Evolutionary conservation across 2,113 vertebrate genomes (phyloP).

Genomic region (Mobula birostris): DNA sequence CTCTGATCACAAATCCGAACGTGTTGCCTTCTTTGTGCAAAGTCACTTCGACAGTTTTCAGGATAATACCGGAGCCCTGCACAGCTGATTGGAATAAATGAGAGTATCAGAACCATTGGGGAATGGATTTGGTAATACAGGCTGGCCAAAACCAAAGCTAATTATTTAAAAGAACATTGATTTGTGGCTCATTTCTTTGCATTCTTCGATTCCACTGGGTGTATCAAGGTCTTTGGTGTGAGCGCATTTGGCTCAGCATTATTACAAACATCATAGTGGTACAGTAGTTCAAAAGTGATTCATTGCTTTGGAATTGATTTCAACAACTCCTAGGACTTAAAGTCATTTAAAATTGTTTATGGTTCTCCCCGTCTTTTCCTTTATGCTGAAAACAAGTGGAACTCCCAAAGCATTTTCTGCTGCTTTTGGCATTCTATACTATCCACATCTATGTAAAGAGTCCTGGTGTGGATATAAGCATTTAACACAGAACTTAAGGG

Average conservation of each 20-base stretch:
- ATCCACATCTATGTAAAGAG: background rate
- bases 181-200: background rate
- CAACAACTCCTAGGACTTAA: background rate
- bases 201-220: background rate
- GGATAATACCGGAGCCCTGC: slow-evolving; percentile 86
- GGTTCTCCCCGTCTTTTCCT: background rate
- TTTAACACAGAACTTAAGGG: too few relatives aligned
- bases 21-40: slow-evolving; percentile 97
- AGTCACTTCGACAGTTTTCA: slow-evolving; percentile 91
- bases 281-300: background rate
- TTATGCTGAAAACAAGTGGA: background rate
- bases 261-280: background rate
- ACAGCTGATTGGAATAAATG: slow-evolving; percentile 58
- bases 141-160: background rate
- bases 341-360: background rate
- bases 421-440: background rate
- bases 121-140: background rate
- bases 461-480: too few relatives aligned
- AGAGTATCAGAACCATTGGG: background rate
- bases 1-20: slow-evolving; percentile 96
- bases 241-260: background rate
- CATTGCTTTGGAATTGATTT: background rate
- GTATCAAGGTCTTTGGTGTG: background rate
- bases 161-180: background rate
- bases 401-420: background rate